Conservation (phyloP, 1,140 invertebrate genomes). For the Oreohelix idahoensis region DNA sequence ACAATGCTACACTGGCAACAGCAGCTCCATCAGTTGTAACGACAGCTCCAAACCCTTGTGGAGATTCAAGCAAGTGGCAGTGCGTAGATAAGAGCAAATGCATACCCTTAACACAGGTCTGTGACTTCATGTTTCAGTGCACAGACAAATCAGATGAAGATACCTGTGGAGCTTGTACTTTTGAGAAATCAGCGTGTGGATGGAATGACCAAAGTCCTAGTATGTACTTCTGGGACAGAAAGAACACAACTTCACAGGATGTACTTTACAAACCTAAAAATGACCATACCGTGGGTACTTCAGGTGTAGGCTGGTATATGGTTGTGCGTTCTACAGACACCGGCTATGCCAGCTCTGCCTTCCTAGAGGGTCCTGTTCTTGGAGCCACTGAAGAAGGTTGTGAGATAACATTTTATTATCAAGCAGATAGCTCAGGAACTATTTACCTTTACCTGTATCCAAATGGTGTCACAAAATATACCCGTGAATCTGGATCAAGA, state of each 20-base stretch:
- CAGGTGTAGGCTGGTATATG: conserved; percentile 60
- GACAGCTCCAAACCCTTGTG: conserved; percentile 26
- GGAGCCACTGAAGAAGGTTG: conserved; percentile 42
- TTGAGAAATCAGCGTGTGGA: conserved; percentile 64
- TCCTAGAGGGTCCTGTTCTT: conserved; percentile 46
- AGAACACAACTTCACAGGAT: conserved; percentile 57
- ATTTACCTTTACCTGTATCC: conserved; percentile 27
- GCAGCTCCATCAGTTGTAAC: neutral
- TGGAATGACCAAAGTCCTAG: conserved; percentile 61
- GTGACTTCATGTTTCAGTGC: conserved; percentile 53
- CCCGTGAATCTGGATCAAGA: neutral
- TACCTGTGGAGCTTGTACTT: conserved; percentile 56
- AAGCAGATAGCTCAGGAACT: neutral
- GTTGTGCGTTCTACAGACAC: conserved; percentile 58
- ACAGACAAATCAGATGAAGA: conserved; percentile 70
- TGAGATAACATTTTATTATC: conserved; percentile 48
- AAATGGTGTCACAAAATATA: conserved; percentile 19
- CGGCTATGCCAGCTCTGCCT: conserved; percentile 54
- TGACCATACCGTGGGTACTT: conserved; percentile 62
- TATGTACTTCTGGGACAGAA: conserved; percentile 62
- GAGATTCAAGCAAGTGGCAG: conserved; percentile 34
- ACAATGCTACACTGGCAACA: neutral
- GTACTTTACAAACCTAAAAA: conserved; percentile 51
- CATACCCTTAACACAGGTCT: conserved; percentile 24
- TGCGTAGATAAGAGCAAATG: conserved; percentile 36